These are phyloP conservation scores for Scatophagus argus DNA, from an alignment of 2,113 vertebrate species.

Conservation along the genomic window DNA sequence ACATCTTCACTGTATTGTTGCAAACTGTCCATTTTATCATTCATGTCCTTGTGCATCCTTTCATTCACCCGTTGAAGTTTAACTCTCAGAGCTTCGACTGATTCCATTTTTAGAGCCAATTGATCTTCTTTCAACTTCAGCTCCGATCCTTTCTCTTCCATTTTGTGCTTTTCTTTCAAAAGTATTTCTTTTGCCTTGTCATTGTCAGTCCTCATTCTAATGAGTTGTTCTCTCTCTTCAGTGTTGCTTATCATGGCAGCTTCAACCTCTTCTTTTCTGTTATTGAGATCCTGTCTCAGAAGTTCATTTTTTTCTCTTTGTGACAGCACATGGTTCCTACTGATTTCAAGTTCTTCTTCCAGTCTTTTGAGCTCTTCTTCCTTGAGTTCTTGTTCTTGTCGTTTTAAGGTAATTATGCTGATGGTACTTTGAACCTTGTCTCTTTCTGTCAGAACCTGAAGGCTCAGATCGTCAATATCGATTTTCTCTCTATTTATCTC, in stretches of 20 bases:
- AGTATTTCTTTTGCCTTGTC: not conserved
- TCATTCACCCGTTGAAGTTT: not conserved
- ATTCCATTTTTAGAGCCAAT: not conserved
- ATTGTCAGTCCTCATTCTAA: too few species aligned
- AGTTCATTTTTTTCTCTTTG: too few species aligned
- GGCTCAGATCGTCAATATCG: not conserved
- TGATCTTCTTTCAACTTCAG: not conserved
- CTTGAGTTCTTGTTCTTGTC: constrained; percentile 5
- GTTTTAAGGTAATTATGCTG: not conserved
- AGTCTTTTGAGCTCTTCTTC: not conserved
- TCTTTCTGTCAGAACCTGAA: constrained; percentile 3
- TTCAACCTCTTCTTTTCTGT: too few species aligned
- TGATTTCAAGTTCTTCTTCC: not conserved
- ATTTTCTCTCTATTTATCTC: not conserved
- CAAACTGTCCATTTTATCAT: constrained; percentile 6
- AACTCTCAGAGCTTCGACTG: accelerated
- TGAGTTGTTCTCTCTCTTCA: too few species aligned
- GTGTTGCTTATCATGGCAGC: too few species aligned
- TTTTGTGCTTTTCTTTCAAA: too few species aligned
- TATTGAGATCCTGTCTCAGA: too few species aligned
- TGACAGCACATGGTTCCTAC: accelerated
- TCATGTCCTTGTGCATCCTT: not conserved
- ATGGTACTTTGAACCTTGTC: constrained; percentile 1
- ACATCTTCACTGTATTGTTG: not conserved
- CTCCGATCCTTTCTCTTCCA: not conserved